Evolutionary conservation across 2,888 invertebrate species (phyloP), one percentile per base, ranked within the genome.

Genomic region (Andrena minutula): DNA sequence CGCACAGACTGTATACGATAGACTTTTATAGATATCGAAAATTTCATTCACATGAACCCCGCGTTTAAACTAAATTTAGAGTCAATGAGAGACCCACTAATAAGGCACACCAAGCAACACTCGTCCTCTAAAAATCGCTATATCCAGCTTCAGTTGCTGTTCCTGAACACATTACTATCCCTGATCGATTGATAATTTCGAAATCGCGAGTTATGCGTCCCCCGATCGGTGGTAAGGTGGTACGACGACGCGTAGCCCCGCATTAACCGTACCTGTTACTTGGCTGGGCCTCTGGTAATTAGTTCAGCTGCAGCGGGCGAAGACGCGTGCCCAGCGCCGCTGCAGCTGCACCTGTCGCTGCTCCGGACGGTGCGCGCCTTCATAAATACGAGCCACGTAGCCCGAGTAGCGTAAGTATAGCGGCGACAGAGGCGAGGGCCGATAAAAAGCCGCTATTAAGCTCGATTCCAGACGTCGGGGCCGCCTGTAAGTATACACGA

Each of bases 291-390:
- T 61, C 85, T 72, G 82, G 83, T 89, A 90, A 90, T 90, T 90
- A 89, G 89, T 81, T 88, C 89, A 88, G 89, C 89, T 89, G 90
- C 86, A 80, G 70, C 65, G 73, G 74, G 66, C 79, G 73, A 82
- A 84, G 81, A 88, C 89, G 90, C 90, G 90, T 90, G 90, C 90
- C 86, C 77, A 49, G 56, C 69, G 83, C 74, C 41, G 80, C 49
- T 81, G 88, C 87, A 76, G 84, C 84, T 90, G 92, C 91, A 91
- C 90, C 91, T 90, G 90, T 90, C 90, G 70, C 75, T 75, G 56
- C 56, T 23, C 63, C 16, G 83, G 76, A 82, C 86, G 86, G 81
- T 83, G 88, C 86, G 81, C 82, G 85, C 86, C 82, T 88, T 89
- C 88, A 87, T 88, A 90, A 90, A 88, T 90, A 86, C 85, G 58